Percentiles rank a stretch among this genome's conserved stretches.
Conservation (phyloP, 2,888 invertebrate species). For the Arge pagana region DNA sequence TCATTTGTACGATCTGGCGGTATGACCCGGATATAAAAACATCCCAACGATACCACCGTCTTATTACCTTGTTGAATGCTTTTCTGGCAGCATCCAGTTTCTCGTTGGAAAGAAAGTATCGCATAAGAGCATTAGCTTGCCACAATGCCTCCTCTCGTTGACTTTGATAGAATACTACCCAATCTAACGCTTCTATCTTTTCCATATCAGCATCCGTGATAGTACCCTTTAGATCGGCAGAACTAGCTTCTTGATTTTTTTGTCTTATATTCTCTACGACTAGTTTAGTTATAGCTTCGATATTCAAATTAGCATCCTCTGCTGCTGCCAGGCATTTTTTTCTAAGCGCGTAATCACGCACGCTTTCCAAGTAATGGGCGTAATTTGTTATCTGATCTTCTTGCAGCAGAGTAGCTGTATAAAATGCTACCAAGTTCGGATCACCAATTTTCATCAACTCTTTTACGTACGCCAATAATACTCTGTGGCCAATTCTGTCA, state of each 20-base stretch:
- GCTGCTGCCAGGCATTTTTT: constrained; percentile 72
- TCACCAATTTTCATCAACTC: constrained; percentile 75
- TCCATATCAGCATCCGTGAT: constrained; percentile 72
- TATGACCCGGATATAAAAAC: no score
- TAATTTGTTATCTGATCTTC: constrained; percentile 64
- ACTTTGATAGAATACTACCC: constrained; percentile 79
- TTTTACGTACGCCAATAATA: constrained; percentile 75
- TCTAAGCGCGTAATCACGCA: constrained; percentile 70
- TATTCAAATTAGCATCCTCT: constrained; percentile 75
- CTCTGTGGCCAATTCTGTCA: constrained; percentile 73
- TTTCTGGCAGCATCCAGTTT: constrained; percentile 83
- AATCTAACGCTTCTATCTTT: constrained; percentile 82
- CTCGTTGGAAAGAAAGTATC: constrained; percentile 79
- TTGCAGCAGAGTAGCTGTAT: constrained; percentile 77
- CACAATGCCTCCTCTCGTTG: constrained; percentile 82
- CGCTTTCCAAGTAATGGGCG: constrained; percentile 71
- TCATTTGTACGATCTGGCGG: no score
- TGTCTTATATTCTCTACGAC: constrained; percentile 79
- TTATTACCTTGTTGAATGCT: constrained; percentile 68
- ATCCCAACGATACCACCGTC: background rate
- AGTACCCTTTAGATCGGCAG: constrained; percentile 59
- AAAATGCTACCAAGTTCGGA: constrained; percentile 81
- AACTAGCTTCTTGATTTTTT: constrained; percentile 49
- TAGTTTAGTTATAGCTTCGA: constrained; percentile 81
- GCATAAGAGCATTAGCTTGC: constrained; percentile 88